phyloP scores from a whole-genome alignment of 2,113 vertebrate genomes.

The Antennarius striatus region DNA sequence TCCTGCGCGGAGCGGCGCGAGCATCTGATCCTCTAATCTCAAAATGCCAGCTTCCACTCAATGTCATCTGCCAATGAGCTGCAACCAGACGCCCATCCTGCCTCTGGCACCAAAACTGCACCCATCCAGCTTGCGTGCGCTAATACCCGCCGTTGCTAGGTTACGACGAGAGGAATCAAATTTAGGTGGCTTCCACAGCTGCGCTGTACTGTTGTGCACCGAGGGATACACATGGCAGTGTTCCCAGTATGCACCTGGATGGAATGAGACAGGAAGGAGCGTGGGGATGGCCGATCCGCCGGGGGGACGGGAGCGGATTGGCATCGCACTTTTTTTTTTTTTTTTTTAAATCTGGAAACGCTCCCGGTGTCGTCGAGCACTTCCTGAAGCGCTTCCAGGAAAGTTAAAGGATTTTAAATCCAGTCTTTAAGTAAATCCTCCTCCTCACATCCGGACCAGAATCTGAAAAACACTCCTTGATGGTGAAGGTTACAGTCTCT shows the following conservation, averaged over 20 bases:
- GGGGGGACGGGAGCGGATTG: constrained; percentile 23
- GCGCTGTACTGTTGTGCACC: constrained; percentile 68
- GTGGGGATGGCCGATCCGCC: constrained; percentile 63
- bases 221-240: constrained; percentile 69
- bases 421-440: no score
- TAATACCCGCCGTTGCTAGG: constrained; percentile 78
- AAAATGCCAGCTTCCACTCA: constrained; percentile 74
- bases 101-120: constrained; percentile 74
- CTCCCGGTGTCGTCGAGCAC: no score
- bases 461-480: not conserved
- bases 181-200: constrained; percentile 76
- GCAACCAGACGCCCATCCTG: constrained; percentile 75
- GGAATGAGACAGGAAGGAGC: constrained; percentile 70
- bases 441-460: no score
- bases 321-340: constrained; percentile 34
- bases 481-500: not conserved
- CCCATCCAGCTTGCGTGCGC: constrained; percentile 70
- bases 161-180: constrained; percentile 72
- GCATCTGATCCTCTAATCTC: constrained; percentile 80
- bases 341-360: no score
- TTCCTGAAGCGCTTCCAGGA: no score
- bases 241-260: constrained; percentile 78
- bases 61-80: constrained; percentile 80
- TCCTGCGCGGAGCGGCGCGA: constrained; percentile 62
- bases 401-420: no score